Percentiles rank a stretch among this genome's conserved stretches.
Evolutionary conservation across 2,888 invertebrate species (phyloP).

Genomic region (Brachypalpus laphriformis): DNA sequence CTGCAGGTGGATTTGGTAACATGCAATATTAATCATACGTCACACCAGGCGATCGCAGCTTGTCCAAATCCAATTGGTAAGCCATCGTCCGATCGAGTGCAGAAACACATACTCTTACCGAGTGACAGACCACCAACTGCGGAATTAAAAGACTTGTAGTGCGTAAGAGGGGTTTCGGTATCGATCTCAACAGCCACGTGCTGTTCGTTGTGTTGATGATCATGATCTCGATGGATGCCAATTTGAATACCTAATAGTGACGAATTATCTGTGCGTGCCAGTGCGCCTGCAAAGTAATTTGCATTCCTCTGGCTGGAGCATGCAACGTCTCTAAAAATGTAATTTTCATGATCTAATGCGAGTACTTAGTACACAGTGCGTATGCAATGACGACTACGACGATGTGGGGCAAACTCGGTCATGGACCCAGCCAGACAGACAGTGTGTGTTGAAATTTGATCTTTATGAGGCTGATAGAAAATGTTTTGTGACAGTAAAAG

Average conservation of each 20-base stretch:
- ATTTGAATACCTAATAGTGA: conserved; percentile 55
- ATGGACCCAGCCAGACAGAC: conserved; percentile 58
- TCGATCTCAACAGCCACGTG: conserved; percentile 20
- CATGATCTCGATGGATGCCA: conserved; percentile 50
- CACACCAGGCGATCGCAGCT: conserved; percentile 38
- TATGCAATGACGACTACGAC: conserved; percentile 7
- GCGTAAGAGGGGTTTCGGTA: conserved; percentile 26
- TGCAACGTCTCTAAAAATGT: conserved; percentile 55
- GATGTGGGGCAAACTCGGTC: conserved; percentile 64
- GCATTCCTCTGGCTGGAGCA: conserved; percentile 48
- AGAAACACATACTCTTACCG: conserved; percentile 44
- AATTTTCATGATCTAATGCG: conserved; percentile 56
- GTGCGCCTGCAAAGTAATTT: conserved; percentile 31
- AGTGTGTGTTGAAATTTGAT: conserved; percentile 67
- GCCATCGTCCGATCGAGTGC: conserved; percentile 1
- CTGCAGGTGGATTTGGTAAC: conserved; percentile 46
- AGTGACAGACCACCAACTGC: conserved; percentile 59
- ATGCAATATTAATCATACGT: conserved; percentile 65
- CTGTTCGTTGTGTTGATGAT: conserved; percentile 33
- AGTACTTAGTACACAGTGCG: conserved; percentile 18
- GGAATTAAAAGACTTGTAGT: conserved; percentile 15
- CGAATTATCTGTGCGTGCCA: conserved; percentile 46
- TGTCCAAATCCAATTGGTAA: conserved; percentile 36
- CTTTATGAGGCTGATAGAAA: conserved; percentile 60
- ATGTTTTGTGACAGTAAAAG: conserved; percentile 69